Conservation (phyloP, 2,888 invertebrate genomes). For the Phengaris alcon region DNA sequence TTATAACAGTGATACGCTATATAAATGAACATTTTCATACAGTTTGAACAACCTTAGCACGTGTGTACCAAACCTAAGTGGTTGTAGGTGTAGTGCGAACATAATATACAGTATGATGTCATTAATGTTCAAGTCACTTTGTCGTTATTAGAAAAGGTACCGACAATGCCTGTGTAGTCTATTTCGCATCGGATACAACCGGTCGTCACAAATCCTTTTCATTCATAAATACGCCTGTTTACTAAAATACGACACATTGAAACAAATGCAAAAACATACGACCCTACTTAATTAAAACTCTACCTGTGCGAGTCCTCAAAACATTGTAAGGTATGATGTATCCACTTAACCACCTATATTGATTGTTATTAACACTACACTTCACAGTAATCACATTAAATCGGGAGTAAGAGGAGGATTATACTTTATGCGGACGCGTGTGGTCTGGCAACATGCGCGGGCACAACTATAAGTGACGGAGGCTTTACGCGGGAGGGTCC, state of each 20-base stretch:
- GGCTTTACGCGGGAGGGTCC: slow-evolving; percentile 56
- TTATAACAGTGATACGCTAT: neutral
- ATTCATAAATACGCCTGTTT: slow-evolving; percentile 62
- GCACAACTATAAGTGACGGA: slow-evolving; percentile 56
- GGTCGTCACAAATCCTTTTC: slow-evolving; percentile 51
- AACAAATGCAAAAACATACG: no score
- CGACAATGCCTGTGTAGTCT: slow-evolving; percentile 48
- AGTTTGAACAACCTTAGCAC: slow-evolving; percentile 52
- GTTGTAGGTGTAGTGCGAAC: slow-evolving; percentile 66
- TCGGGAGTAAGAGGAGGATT: neutral
- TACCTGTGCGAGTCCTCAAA: neutral
- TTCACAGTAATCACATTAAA: neutral
- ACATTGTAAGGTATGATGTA: neutral
- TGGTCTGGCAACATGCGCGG: slow-evolving; percentile 56
- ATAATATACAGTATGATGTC: slow-evolving; percentile 65
- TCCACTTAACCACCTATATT: neutral
- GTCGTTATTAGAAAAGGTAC: slow-evolving; percentile 44
- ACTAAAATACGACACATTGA: neutral
- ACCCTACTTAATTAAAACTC: neutral
- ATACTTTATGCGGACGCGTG: slow-evolving; percentile 33
- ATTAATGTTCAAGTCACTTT: slow-evolving; percentile 59
- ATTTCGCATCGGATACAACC: slow-evolving; percentile 50
- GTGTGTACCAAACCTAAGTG: slow-evolving; percentile 44
- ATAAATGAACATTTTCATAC: slow-evolving; percentile 32
- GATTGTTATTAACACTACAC: neutral